These are phyloP conservation scores for Picathartes gymnocephalus DNA, from an alignment of 2,113 vertebrate species.

Conservation along the genomic window DNA sequence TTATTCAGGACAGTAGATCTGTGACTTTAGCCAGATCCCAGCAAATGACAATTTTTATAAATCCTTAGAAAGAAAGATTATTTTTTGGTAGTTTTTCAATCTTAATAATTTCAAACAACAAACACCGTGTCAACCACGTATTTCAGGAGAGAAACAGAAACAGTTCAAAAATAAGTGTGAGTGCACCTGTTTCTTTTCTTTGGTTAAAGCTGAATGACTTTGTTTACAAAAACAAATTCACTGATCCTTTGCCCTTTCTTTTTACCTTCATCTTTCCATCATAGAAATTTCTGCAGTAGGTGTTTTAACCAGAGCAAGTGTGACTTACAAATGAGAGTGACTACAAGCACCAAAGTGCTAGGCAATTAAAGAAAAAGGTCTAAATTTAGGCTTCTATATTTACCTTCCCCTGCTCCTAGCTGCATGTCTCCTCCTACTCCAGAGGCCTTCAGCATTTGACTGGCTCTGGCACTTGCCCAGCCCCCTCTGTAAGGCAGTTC, in stretches of 20 bases:
- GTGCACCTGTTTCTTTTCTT: background rate
- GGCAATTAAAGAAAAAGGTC: background rate
- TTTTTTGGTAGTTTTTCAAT: background rate
- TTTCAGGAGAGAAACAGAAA: background rate
- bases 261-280: background rate
- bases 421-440: background rate
- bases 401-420: background rate
- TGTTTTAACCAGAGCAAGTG: background rate
- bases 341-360: background rate
- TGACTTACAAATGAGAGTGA: background rate
- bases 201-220: background rate
- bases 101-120: background rate
- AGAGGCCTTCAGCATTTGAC: background rate
- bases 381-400: conserved; percentile 47
- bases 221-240: background rate
- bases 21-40: background rate
- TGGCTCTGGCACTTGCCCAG: background rate
- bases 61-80: background rate
- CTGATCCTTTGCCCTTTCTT: background rate
- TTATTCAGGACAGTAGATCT: background rate
- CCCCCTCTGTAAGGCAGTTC: background rate
- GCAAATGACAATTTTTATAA: background rate
- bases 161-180: background rate
- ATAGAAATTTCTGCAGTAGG: background rate
- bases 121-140: background rate